A percentile compares a stretch with the other conserved stretches of the same genome.
Conservation (phyloP, 2,888 invertebrate genomes). For the Phorcus lineatus region DNA sequence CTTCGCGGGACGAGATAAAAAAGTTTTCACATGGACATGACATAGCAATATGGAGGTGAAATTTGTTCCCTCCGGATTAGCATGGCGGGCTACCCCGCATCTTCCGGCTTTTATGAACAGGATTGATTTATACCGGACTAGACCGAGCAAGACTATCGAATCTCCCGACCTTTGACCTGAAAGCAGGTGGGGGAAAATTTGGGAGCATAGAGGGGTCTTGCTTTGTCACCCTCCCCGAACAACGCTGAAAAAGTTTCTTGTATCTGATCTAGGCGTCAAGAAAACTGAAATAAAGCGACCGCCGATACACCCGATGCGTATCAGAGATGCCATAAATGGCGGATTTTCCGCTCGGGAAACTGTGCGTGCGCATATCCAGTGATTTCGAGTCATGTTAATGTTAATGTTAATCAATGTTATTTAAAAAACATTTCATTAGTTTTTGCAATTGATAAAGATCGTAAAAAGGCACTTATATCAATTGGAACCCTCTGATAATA, state of each 20-base stretch:
- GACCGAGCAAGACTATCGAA: neutral
- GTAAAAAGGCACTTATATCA: too few relatives aligned
- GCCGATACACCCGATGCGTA: neutral
- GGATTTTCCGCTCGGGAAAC: neutral
- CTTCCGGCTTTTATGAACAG: neutral
- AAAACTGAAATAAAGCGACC: neutral
- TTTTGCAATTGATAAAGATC: too few relatives aligned
- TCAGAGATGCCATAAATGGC: neutral
- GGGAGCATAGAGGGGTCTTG: neutral
- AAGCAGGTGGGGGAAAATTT: neutral
- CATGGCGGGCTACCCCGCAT: neutral
- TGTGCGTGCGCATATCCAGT: neutral
- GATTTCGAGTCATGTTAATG: too few relatives aligned
- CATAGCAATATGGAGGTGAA: neutral
- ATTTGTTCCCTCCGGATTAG: neutral
- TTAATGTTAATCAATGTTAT: too few relatives aligned
- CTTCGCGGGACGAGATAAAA: neutral
- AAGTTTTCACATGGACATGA: neutral
- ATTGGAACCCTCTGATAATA: too few relatives aligned
- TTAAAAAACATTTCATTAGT: too few relatives aligned
- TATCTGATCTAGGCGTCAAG: neutral
- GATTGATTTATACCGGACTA: constrained; percentile 3
- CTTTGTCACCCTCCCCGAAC: neutral
- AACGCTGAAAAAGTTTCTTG: neutral
- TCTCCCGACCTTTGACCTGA: neutral